phyloP scores from a whole-genome alignment of 2,797 vertebrate genomes.

The Melanotaenia nigrans region DNA sequence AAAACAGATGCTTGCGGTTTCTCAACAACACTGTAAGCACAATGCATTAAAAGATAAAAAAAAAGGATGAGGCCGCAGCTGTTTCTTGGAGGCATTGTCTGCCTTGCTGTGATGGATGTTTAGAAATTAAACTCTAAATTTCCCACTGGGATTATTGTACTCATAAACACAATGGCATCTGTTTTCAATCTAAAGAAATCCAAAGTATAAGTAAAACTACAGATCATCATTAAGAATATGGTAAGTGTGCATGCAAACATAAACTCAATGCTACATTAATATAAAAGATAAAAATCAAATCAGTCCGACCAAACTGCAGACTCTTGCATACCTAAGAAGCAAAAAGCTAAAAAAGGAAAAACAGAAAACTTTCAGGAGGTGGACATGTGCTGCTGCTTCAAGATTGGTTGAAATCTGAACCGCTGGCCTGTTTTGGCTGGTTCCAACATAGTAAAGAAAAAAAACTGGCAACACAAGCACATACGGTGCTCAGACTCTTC shows the following conservation, averaged over 20 bases:
- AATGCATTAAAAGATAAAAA: background rate
- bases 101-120: slow-evolving; percentile 1
- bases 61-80: background rate
- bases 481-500: slow-evolving; percentile 25
- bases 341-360: slow-evolving; percentile 5
- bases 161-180: slow-evolving; percentile 11
- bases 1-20: background rate
- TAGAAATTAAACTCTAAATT: slow-evolving; percentile 19
- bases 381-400: slow-evolving; percentile 47
- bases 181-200: slow-evolving; percentile 21
- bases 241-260: background rate
- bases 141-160: slow-evolving; percentile 14
- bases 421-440: slow-evolving; percentile 65
- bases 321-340: background rate
- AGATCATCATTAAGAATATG: background rate
- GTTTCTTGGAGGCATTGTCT: background rate
- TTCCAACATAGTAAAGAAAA: slow-evolving; percentile 36
- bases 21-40: background rate
- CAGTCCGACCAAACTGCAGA: background rate
- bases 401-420: slow-evolving; percentile 70
- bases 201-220: slow-evolving; percentile 1
- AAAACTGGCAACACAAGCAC: slow-evolving; percentile 22
- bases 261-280: background rate
- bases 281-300: background rate
- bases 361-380: slow-evolving; percentile 51